A percentile compares a stretch with the other conserved stretches of the same genome.
Evolutionary conservation across 2,113 vertebrate species (phyloP).

Genomic region (Romanogobio albipinnatus): DNA sequence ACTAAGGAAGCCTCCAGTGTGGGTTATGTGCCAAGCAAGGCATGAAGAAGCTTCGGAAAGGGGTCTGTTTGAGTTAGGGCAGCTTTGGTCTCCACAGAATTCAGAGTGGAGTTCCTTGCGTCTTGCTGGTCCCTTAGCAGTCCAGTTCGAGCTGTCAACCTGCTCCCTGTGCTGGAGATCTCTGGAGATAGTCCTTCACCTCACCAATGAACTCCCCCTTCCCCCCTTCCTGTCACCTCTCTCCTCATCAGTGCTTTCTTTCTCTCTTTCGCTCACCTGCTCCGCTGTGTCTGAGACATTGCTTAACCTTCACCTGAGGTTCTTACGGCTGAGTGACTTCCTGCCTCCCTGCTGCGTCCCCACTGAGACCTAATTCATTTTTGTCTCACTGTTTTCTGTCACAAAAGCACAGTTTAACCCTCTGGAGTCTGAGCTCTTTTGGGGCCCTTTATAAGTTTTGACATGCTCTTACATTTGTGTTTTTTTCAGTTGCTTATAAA

Average conservation of each 20-base stretch:
- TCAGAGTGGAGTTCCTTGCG: constrained; percentile 19
- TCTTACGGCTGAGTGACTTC: constrained; percentile 32
- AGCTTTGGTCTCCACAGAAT: constrained; percentile 41
- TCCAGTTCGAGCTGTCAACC: constrained; percentile 24
- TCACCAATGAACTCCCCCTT: neutral
- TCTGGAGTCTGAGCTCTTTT: no score
- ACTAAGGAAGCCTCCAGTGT: constrained; percentile 29
- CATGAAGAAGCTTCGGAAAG: constrained; percentile 27
- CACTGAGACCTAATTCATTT: constrained; percentile 19
- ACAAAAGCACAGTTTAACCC: constrained; percentile 15
- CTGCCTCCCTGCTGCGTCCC: constrained; percentile 13
- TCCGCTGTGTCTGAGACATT: constrained; percentile 17
- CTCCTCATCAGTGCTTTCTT: constrained; percentile 40
- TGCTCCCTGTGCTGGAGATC: constrained; percentile 7
- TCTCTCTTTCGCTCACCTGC: neutral
- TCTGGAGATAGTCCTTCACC: constrained; percentile 39
- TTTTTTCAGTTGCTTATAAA: no score
- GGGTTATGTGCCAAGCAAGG: constrained; percentile 49
- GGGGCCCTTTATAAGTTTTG: no score
- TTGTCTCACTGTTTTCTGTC: constrained; percentile 21
- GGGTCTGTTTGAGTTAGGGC: constrained; percentile 22
- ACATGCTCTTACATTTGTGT: no score
- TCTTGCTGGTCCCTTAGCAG: constrained; percentile 21
- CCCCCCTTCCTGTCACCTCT: constrained; percentile 39
- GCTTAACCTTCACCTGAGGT: constrained; percentile 35